Percentiles rank a stretch among this genome's conserved stretches.
These are phyloP conservation scores for Ophion costatus DNA, from an alignment of 2,888 invertebrate species.

Conservation along the genomic window DNA sequence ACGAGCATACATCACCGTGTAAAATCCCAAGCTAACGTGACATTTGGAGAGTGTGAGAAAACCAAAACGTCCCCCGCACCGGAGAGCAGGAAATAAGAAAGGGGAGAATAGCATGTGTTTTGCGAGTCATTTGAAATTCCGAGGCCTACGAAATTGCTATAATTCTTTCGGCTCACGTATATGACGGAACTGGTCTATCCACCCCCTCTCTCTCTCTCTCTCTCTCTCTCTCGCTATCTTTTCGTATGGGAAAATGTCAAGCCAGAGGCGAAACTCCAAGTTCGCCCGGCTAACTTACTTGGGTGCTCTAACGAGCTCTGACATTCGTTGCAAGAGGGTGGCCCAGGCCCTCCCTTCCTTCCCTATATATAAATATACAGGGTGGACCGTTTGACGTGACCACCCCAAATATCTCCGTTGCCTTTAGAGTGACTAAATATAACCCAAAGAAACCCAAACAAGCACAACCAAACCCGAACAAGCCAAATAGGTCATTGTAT, in stretches of 20 bases:
- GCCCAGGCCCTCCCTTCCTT: conserved; percentile 48
- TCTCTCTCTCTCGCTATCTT: conserved; percentile 45
- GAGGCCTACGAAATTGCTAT: conserved; percentile 77
- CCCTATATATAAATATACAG: conserved; percentile 20
- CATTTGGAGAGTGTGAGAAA: conserved; percentile 38
- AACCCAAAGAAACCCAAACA: too few species aligned
- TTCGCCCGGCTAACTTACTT: conserved; percentile 73
- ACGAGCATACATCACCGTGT: conserved; percentile 6
- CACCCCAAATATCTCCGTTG: too few species aligned
- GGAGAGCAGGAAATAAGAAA: neutral
- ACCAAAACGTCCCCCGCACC: neutral
- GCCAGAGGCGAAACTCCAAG: conserved; percentile 57
- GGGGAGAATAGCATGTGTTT: conserved; percentile 27
- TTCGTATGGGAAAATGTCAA: conserved; percentile 52
- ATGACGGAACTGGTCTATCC: conserved; percentile 50
- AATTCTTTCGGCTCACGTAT: conserved; percentile 81
- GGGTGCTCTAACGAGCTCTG: conserved; percentile 79
- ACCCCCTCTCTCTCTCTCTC: neutral
- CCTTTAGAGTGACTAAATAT: too few species aligned
- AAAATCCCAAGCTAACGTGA: conserved; percentile 34
- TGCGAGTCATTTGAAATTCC: conserved; percentile 69
- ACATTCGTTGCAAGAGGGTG: conserved; percentile 76
- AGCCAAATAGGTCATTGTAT: too few species aligned
- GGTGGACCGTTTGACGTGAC: too few species aligned
- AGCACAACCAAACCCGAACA: too few species aligned